Evolutionary conservation across 2,888 invertebrate genomes (phyloP).

Genomic region (Linyphia triangularis): DNA sequence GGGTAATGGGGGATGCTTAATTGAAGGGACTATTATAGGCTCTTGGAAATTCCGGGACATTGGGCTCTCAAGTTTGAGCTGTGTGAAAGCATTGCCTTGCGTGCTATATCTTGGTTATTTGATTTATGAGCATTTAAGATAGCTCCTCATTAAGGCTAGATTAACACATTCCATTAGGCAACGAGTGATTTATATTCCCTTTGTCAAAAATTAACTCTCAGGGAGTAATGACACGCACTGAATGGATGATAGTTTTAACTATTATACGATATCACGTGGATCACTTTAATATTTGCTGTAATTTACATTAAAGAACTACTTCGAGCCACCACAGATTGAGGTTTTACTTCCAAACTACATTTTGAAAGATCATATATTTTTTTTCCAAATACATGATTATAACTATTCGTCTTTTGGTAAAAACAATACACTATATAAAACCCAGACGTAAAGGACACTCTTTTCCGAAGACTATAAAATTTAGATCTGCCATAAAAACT

Average conservation of each 20-base stretch:
- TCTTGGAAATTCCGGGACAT: slow-evolving; percentile 49
- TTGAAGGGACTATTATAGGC: slow-evolving; percentile 58
- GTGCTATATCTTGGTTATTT: slow-evolving; percentile 66
- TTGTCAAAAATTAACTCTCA: slow-evolving; percentile 21
- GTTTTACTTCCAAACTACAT: too few relatives aligned
- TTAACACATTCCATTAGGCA: slow-evolving; percentile 63
- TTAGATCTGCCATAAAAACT: too few relatives aligned
- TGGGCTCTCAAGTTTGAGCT: slow-evolving; percentile 10
- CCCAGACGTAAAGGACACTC: too few relatives aligned
- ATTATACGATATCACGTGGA: neutral
- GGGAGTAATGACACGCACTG: slow-evolving; percentile 1
- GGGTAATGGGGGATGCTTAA: slow-evolving; percentile 68
- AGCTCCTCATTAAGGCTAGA: slow-evolving; percentile 55
- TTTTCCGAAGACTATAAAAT: too few relatives aligned
- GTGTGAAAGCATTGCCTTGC: slow-evolving; percentile 7
- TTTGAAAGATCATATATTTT: too few relatives aligned
- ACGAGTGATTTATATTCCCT: slow-evolving; percentile 38
- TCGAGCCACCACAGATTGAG: too few relatives aligned
- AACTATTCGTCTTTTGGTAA: too few relatives aligned
- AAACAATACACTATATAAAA: too few relatives aligned
- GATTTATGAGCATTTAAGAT: slow-evolving; percentile 71
- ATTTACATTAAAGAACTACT: too few relatives aligned
- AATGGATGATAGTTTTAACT: neutral
- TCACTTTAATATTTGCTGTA: too few relatives aligned
- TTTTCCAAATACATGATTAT: too few relatives aligned